Base-by-base conservation (phyloP, 2,888 invertebrate species). In the Cataglyphis livida region DNA sequence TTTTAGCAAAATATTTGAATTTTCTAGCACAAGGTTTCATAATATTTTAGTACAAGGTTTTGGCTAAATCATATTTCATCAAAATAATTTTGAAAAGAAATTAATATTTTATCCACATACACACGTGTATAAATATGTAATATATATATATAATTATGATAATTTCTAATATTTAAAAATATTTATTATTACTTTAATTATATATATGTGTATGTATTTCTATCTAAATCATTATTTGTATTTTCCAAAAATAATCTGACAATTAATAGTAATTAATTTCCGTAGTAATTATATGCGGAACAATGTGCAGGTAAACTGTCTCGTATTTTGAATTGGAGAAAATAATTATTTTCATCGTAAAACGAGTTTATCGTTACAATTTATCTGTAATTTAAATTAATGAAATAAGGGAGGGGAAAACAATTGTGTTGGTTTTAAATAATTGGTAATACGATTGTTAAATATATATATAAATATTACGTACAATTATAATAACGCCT, bases 261-360 rank as follows among this genome's bases (percentile, higher is more conserved):
- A 78, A 70, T 78, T 44, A 41, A 78, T 21, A 54, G 18, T 59
- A 57, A 76, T 66, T 76, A 41, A 78, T 78, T 71, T 78, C 25
- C 21, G 12, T 61, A 51, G 18, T 10, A 64, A 66, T 76, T 66
- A 76, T 21, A 54, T 6, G 41, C 5, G 25, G 12, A n/a, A 57
- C 10, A 38, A n/a, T 28, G 28, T 35, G 48, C 3, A 5, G 44
- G 44, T 38, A 5, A 62, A 66, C 15, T 15, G 18, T 78, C 59
- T 68, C 59, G 57, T 57, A 57, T 28, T 41, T 41, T 32, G 59
- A 78, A 78, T 70, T 70, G 7, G 59, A 59, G 70, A 59, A 78
- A 78, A 32, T 70, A 70, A 70, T 78, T 78, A 78, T 59, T 21
- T 59, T 78, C 15, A 21, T 18, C 41, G 44, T 32, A 25, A 59